Evolutionary conservation across 1,140 invertebrate species (phyloP).

Genomic region (Nephotettix cincticeps): DNA sequence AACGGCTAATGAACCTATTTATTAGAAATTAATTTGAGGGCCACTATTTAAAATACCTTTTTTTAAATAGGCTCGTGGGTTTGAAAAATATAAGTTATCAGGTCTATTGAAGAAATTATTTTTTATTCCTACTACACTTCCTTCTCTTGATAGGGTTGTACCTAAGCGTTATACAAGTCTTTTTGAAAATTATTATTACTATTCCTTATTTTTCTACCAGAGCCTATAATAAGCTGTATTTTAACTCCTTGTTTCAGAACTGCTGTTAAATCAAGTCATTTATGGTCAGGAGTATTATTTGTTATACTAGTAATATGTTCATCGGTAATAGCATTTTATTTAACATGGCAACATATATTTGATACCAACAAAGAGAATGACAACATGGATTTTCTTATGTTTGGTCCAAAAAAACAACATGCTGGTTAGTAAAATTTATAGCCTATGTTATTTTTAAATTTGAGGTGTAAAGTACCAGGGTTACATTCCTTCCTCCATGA

Average conservation of each 20-base stretch:
- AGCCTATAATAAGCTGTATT: too few relatives aligned
- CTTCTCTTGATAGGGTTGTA: too few relatives aligned
- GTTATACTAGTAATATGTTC: neutral
- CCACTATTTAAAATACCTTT: too few relatives aligned
- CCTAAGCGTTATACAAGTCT: too few relatives aligned
- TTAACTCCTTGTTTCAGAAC: constrained; percentile 16
- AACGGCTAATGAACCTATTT: too few relatives aligned
- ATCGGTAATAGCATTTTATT: neutral
- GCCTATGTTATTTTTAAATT: neutral
- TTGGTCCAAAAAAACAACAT: constrained; percentile 9
- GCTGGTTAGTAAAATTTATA: neutral
- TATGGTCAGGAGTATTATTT: constrained; percentile 7
- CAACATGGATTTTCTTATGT: constrained; percentile 12
- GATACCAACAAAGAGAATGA: neutral
- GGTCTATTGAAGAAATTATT: too few relatives aligned
- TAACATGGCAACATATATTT: constrained; percentile 5
- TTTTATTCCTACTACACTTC: too few relatives aligned
- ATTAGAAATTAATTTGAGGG: too few relatives aligned
- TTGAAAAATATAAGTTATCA: too few relatives aligned
- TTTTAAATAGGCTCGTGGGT: too few relatives aligned
- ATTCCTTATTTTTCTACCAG: too few relatives aligned
- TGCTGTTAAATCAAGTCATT: constrained; percentile 2
- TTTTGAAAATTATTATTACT: too few relatives aligned
- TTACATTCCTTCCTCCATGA: neutral
- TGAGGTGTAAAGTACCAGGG: neutral